Evolutionary conservation across 2,797 vertebrate species (phyloP).

Genomic region (Arnoldichthys spilopterus): DNA sequence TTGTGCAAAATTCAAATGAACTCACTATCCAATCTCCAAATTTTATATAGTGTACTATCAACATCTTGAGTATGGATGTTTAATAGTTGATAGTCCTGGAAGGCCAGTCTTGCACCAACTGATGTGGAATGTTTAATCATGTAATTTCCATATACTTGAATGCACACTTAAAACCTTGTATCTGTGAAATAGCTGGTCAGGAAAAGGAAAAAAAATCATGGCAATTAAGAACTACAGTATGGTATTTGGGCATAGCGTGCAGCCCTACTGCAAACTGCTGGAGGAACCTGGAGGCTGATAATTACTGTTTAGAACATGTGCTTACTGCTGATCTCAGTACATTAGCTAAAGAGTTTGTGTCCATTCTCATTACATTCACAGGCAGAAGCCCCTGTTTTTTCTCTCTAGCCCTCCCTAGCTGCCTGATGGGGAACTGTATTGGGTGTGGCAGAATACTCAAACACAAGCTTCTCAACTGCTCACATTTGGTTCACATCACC

Average conservation of each 20-base stretch:
- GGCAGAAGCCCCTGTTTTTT: slow-evolving; percentile 1
- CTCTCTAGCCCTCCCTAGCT: slow-evolving; percentile 66
- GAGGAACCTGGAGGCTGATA: not conserved
- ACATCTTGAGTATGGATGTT: too few species aligned
- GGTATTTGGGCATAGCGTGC: too few species aligned
- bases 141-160: not conserved
- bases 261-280: not conserved
- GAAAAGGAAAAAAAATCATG: too few species aligned
- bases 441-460: slow-evolving; percentile 64
- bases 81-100: too few species aligned
- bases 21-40: not conserved
- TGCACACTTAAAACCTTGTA: not conserved
- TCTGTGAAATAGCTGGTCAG: not conserved
- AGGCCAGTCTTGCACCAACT: not conserved
- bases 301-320: slow-evolving; percentile 15
- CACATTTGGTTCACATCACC: not conserved
- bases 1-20: not conserved
- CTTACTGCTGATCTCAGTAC: slow-evolving; percentile 5
- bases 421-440: slow-evolving; percentile 57
- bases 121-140: not conserved
- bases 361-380: not conserved
- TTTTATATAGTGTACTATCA: not conserved
- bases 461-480: slow-evolving; percentile 43
- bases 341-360: not conserved
- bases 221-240: too few species aligned